A percentile compares a stretch with the other conserved stretches of the same genome.
These are phyloP conservation scores for Motacilla alba DNA, from an alignment of 2,113 vertebrate genomes.

Conservation along the genomic window DNA sequence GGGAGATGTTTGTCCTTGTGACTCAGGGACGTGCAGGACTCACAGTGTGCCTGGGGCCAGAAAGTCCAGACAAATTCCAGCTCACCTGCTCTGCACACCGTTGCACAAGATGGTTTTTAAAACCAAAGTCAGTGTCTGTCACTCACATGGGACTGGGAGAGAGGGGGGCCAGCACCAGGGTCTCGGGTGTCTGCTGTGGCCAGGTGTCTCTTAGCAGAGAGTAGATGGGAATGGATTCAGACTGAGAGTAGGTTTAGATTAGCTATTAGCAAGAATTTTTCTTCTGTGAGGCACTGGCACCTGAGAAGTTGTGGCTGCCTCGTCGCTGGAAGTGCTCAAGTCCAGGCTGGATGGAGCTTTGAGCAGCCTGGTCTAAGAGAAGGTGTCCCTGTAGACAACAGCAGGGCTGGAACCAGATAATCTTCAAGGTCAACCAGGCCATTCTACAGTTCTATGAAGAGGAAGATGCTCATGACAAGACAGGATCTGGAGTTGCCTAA, in stretches of 20 bases:
- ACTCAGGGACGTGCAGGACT: background rate
- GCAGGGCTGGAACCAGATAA: background rate
- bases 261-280: background rate
- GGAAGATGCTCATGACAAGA: background rate
- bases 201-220: background rate
- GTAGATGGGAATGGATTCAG: background rate
- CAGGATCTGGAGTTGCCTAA: background rate
- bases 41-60: background rate
- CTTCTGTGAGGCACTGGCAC: background rate
- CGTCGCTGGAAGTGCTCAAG: background rate
- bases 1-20: background rate
- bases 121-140: background rate
- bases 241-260: background rate
- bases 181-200: background rate
- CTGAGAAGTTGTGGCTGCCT: background rate
- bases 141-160: fast-evolving
- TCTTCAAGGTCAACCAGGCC: background rate
- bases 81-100: background rate
- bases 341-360: background rate
- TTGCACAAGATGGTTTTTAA: background rate
- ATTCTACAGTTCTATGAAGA: background rate
- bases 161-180: background rate
- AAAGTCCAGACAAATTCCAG: background rate
- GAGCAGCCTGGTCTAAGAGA: background rate
- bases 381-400: background rate